A percentile compares a stretch with the other conserved stretches of the same genome.
Evolutionary conservation across 1,140 invertebrate genomes (phyloP).

Genomic region (Apis laboriosa): DNA sequence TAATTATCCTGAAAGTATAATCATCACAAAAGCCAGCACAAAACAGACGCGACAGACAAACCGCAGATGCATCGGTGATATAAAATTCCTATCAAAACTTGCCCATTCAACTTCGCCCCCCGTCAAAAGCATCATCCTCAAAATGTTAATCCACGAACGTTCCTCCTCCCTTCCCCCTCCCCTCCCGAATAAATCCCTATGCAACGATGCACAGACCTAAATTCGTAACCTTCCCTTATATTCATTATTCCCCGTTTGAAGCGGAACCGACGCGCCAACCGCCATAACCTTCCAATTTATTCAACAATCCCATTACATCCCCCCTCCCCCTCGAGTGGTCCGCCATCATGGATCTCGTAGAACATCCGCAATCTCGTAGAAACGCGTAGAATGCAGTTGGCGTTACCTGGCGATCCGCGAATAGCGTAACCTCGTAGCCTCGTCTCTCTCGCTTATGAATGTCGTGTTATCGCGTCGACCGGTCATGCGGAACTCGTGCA

Average conservation of each 20-base stretch:
- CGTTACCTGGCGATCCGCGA: neutral
- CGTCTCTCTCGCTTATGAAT: conserved; percentile 35
- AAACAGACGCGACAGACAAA: too few relatives aligned
- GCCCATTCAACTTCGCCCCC: neutral
- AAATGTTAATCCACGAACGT: neutral
- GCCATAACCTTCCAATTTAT: neutral
- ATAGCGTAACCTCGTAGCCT: conserved; percentile 33
- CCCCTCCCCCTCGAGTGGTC: too few relatives aligned
- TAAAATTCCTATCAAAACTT: neutral
- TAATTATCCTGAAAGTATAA: too few relatives aligned
- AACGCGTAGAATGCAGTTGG: conserved; percentile 1
- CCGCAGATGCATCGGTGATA: too few relatives aligned
- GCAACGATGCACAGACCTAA: neutral
- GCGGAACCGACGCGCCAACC: neutral
- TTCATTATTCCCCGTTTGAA: neutral
- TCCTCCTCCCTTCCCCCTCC: neutral
- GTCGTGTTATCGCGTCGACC: conserved; percentile 32
- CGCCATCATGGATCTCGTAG: neutral
- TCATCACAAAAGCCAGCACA: too few relatives aligned
- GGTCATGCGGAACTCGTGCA: conserved; percentile 24
- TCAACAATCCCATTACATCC: neutral
- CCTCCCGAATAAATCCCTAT: too few relatives aligned
- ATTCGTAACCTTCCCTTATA: neutral
- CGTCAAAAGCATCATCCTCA: neutral
- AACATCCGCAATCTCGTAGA: neutral